These are phyloP conservation scores for Steatornis caripensis DNA, from an alignment of 2,113 vertebrate genomes.

Conservation along the genomic window DNA sequence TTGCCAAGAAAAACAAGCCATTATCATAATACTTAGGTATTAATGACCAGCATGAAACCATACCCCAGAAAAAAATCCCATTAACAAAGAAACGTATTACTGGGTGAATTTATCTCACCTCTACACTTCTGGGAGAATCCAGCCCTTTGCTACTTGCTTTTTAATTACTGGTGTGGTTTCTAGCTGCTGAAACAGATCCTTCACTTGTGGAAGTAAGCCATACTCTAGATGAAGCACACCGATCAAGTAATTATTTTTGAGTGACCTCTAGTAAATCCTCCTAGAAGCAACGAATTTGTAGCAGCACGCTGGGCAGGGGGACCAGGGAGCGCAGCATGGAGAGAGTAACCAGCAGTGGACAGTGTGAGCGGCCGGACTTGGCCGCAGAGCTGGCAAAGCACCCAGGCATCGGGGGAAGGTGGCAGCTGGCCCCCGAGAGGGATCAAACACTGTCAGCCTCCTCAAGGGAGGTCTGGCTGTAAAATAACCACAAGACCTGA, in stretches of 20 bases:
- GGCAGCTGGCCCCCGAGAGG: not conserved
- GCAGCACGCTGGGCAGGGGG: not conserved
- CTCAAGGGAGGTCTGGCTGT: not conserved
- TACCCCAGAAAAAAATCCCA: not conserved
- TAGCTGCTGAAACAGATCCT: not conserved
- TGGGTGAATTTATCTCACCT: not conserved
- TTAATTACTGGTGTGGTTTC: not conserved
- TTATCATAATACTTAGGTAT: not conserved
- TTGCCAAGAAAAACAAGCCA: not conserved
- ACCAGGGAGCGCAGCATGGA: fast-evolving
- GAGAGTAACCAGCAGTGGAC: not conserved
- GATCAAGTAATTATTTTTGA: not conserved
- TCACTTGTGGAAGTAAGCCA: not conserved
- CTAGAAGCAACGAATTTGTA: not conserved
- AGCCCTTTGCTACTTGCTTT: not conserved
- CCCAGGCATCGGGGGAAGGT: fast-evolving
- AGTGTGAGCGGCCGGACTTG: fast-evolving
- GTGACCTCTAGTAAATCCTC: not conserved
- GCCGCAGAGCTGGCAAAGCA: not conserved
- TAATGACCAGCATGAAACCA: not conserved
- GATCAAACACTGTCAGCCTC: not conserved
- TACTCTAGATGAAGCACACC: not conserved
- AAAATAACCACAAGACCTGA: not conserved
- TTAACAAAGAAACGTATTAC: not conserved
- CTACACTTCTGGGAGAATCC: not conserved